Percentiles rank a stretch among this genome's conserved stretches.
Evolutionary conservation across 2,797 vertebrate genomes (phyloP).

Genomic region (Phyllotis vaccarum): DNA sequence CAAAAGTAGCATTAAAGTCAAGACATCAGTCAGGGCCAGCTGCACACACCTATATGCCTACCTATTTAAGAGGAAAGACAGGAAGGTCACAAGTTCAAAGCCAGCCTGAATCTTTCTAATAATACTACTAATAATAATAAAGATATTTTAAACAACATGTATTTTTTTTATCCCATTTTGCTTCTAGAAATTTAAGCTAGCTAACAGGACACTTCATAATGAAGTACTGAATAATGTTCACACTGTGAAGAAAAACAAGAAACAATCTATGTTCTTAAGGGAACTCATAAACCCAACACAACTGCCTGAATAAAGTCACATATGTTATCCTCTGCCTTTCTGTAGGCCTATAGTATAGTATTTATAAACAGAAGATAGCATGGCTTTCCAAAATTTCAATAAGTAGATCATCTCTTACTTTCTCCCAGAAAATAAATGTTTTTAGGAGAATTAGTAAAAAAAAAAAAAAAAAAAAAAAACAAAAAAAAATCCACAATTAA

Average conservation of each 20-base stretch:
- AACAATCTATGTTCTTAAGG: neutral
- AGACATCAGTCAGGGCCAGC: neutral
- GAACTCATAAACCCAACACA: neutral
- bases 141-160: conserved; percentile 8
- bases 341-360: neutral
- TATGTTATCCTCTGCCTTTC: neutral
- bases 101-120: neutral
- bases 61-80: neutral
- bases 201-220: neutral
- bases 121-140: too few species aligned
- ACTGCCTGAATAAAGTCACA: neutral
- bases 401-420: neutral
- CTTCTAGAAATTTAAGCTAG: conserved; percentile 40
- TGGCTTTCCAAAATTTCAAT: neutral
- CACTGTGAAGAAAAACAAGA: neutral
- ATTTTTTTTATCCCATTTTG: neutral
- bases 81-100: neutral
- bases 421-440: neutral
- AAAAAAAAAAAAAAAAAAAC: too few species aligned
- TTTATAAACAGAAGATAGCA: neutral
- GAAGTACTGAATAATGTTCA: neutral
- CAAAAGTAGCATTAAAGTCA: conserved; percentile 38
- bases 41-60: neutral
- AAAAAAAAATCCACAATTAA: conserved; percentile 26
- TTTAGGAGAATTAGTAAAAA: neutral